Percentiles rank a stretch among this genome's conserved stretches.
phyloP scores from a whole-genome alignment of 2,113 vertebrate species.

The Laticauda laticaudata region DNA sequence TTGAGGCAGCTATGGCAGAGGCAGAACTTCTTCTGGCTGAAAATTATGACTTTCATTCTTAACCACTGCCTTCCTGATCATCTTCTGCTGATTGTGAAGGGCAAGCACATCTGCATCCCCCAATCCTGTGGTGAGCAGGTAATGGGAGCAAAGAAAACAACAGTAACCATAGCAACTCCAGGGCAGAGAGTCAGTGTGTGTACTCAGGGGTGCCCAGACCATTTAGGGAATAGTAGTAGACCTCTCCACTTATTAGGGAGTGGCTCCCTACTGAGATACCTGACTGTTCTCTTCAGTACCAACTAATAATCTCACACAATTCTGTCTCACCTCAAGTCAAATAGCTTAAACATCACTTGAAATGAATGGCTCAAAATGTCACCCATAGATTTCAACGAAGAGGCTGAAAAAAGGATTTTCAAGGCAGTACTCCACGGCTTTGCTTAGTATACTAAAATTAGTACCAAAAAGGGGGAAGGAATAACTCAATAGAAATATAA shows the following conservation, averaged over 20 bases:
- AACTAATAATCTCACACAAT: constrained; percentile 1
- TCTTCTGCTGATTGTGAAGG: not conserved
- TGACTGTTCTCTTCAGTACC: not conserved
- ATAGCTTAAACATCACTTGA: not conserved
- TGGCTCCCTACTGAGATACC: not conserved
- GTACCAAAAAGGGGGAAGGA: not conserved
- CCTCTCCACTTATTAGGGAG: constrained; percentile 14
- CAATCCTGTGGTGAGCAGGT: constrained; percentile 1
- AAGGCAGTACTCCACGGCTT: not conserved
- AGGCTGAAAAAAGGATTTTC: not conserved
- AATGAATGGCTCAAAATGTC: not conserved
- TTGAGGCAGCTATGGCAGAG: not conserved
- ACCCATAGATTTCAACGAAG: not conserved
- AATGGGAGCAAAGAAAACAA: constrained; percentile 6
- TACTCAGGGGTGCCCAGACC: not conserved
- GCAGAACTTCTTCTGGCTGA: not conserved
- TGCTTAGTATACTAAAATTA: not conserved
- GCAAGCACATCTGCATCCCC: not conserved
- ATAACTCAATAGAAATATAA: too few species aligned
- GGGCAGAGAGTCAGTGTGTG: not conserved
- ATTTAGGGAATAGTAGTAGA: not conserved
- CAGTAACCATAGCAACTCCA: constrained; percentile 29
- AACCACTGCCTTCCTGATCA: not conserved
- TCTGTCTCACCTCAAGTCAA: not conserved
- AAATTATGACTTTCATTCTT: not conserved